Percentiles rank a stretch among this genome's conserved stretches.
Conservation (phyloP, 2,888 invertebrate genomes). For the Monoplex corrugatus region DNA sequence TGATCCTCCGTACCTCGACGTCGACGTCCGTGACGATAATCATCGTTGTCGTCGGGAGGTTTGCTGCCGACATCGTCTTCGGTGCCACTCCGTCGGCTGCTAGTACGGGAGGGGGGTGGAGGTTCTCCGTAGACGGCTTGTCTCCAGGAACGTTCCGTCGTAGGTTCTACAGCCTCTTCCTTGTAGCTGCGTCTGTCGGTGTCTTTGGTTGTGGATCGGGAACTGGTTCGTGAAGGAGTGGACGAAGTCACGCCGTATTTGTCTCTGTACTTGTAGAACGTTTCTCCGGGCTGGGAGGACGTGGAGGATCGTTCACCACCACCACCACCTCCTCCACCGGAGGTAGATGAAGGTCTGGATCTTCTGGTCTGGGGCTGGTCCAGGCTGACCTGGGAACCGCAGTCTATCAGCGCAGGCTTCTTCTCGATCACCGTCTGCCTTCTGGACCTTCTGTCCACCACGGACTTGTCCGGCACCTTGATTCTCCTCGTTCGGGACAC, state of each 20-base stretch:
- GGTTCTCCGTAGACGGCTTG: constrained; percentile 74
- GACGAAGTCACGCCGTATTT: constrained; percentile 60
- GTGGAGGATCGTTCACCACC: constrained; percentile 25
- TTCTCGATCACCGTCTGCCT: constrained; percentile 58
- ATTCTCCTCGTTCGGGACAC: constrained; percentile 72
- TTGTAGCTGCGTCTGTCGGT: constrained; percentile 59
- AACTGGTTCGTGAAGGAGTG: constrained; percentile 45
- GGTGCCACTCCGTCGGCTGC: constrained; percentile 27
- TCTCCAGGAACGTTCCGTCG: constrained; percentile 72
- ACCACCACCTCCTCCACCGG: constrained; percentile 48
- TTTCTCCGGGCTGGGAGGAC: constrained; percentile 59
- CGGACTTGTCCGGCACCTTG: constrained; percentile 60
- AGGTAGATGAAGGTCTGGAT: constrained; percentile 55
- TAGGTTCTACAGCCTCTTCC: constrained; percentile 66
- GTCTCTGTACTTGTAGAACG: constrained; percentile 71
- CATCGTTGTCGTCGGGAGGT: constrained; percentile 58
- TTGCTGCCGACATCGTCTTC: constrained; percentile 49
- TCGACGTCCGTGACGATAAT: constrained; percentile 62
- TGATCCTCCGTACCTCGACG: constrained; percentile 56
- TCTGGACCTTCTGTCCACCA: constrained; percentile 39
- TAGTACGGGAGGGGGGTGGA: constrained; percentile 25
- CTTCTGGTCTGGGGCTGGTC: constrained; percentile 63
- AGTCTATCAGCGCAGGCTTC: constrained; percentile 67
- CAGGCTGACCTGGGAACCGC: constrained; percentile 70
- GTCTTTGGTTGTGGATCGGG: constrained; percentile 54